These are phyloP conservation scores for Calypte anna DNA, from an alignment of 2,113 vertebrate genomes.

Conservation along the genomic window DNA sequence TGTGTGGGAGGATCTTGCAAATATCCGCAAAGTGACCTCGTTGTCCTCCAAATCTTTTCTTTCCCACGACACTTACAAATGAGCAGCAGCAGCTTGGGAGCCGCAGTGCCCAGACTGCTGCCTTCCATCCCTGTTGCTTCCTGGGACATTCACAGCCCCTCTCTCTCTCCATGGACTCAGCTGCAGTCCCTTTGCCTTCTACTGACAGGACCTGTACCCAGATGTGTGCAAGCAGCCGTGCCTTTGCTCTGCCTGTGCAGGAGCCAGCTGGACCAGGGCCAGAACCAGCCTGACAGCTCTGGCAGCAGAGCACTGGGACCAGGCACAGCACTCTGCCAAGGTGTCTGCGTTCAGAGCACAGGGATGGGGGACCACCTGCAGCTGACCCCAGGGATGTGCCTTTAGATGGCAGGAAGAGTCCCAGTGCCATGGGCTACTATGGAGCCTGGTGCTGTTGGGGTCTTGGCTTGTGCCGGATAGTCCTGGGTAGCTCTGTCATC, in stretches of 20 bases:
- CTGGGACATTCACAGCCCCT: accelerated
- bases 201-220: accelerated
- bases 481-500: accelerated
- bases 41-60: conserved; percentile 1
- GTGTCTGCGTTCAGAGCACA: accelerated
- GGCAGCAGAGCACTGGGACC: too few relatives aligned
- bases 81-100: not conserved
- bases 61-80: not conserved
- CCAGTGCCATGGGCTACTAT: accelerated
- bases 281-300: accelerated
- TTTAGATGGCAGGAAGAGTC: not conserved
- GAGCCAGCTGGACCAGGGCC: not conserved
- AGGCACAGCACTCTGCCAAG: not conserved
- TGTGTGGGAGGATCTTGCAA: conserved; percentile 29
- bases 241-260: not conserved
- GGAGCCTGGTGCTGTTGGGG: accelerated
- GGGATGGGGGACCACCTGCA: not conserved
- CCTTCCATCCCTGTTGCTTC: not conserved
- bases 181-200: not conserved
- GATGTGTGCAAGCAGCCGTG: not conserved
- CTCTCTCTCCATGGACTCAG: not conserved
- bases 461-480: not conserved
- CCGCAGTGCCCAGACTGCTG: accelerated
- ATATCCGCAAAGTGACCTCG: not conserved
- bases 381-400: not conserved